Base-by-base conservation (phyloP, 2,888 invertebrate species). In the Drosophila pseudotalamancana region DNA sequence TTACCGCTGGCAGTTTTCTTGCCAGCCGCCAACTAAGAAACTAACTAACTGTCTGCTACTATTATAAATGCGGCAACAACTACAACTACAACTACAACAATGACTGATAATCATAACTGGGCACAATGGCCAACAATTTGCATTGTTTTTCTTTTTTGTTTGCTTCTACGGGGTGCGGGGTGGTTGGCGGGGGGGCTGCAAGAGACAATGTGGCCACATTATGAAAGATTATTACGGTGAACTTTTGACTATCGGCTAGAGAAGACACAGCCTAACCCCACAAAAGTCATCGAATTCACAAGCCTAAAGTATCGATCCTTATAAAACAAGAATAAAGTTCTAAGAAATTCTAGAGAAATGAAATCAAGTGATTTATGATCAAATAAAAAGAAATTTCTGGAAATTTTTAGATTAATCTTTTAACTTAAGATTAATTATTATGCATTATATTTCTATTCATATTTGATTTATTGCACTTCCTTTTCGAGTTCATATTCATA, bases 101-200 rank as follows among this genome's bases (percentile, higher is more conserved):
- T 68, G 66, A 48, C 84, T 70, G 81, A 84, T 80, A 81, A 81
- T 81, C 84, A 86, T 80, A 86, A 72, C 71, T 75, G 65, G 57
- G 56, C 81, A 82, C 87, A 82, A 82, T 82, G 81, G 81, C 32
- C 80, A 73, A 61, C 86, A 81, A 78, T 66, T 73, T 76, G 72
- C 76, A 72, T 72, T 72, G 72, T 72, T 64, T 64, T 53, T 49
- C 14, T 29, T n/a, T n/a, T 34, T 27, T 4, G 3, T 48, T 19
- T 11, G 4, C 4, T 14, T 31, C 18, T 34, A 8, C 43, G 18
- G 45, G 32, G 45, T 14, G 12, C 5, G 6, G 23, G 27, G 29
- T 23, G 23, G 6, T 12, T 29, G 29, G 16, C 39, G 59, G 59
- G 16, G 25, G 37, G 16, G 14, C 12, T 6, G 6, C 43, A 25